phyloP scores from a whole-genome alignment of 2,797 vertebrate species.

The Thunnus albacares region DNA sequence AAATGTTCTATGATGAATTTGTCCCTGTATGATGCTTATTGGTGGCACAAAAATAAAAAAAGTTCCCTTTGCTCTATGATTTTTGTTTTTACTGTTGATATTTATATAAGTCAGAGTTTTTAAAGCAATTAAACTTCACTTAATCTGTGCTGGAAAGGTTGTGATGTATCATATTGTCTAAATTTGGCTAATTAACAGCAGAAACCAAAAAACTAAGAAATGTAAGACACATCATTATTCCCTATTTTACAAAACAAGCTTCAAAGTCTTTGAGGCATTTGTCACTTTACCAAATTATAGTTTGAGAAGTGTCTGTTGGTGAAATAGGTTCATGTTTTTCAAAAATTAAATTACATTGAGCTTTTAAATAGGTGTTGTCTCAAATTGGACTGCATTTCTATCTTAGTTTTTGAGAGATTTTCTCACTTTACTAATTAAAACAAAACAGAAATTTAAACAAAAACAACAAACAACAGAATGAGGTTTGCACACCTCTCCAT shows the following conservation, averaged over 20 bases:
- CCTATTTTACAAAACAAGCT: background rate
- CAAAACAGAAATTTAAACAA: background rate
- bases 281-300: constrained; percentile 8
- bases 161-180: background rate
- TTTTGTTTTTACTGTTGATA: background rate
- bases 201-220: background rate
- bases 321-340: constrained; percentile 3
- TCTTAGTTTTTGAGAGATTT: background rate
- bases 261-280: background rate
- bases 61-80: background rate
- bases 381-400: background rate
- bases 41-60: background rate
- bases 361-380: background rate
- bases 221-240: background rate
- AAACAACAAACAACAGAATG: too few species aligned
- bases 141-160: background rate
- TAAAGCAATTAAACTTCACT: constrained; percentile 11
- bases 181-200: constrained; percentile 30
- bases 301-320: background rate
- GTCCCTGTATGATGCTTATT: background rate
- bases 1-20: background rate
- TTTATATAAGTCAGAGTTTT: background rate
- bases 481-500: background rate
- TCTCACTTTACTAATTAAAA: background rate
- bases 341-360: background rate